A percentile compares a stretch with the other conserved stretches of the same genome.
These are phyloP conservation scores for Chiroxiphia lanceolata DNA, from an alignment of 2,797 vertebrate species.

Conservation along the genomic window DNA sequence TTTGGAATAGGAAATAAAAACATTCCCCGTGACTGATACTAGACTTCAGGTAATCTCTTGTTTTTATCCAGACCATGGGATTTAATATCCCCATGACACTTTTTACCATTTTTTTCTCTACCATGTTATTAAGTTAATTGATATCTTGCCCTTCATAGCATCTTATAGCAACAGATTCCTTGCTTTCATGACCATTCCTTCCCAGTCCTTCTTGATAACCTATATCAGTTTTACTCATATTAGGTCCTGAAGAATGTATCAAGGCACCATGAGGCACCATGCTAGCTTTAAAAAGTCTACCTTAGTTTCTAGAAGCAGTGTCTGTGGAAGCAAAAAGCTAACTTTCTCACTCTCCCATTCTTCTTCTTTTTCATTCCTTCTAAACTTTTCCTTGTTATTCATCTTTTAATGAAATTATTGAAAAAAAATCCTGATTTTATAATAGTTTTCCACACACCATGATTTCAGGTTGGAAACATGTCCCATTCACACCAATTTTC, in stretches of 20 bases:
- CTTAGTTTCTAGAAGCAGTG: neutral
- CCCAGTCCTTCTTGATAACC: neutral
- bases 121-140: neutral
- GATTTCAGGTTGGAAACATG: neutral
- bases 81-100: neutral
- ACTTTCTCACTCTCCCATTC: neutral
- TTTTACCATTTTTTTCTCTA: neutral
- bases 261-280: rapidly evolving
- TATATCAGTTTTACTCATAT: neutral
- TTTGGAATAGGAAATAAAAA: neutral
- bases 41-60: neutral
- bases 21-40: neutral
- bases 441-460: neutral
- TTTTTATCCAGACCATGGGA: neutral
- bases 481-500: neutral
- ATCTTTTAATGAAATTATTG: neutral
- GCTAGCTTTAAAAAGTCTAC: neutral
- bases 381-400: neutral
- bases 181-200: neutral
- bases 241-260: neutral
- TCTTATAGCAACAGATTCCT: neutral
- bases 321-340: neutral
- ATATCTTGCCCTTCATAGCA: neutral
- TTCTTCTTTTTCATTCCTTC: neutral
- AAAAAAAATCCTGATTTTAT: neutral